Conservation (phyloP, 2,113 vertebrate genomes). For the Toxotes chatareus region DNA sequence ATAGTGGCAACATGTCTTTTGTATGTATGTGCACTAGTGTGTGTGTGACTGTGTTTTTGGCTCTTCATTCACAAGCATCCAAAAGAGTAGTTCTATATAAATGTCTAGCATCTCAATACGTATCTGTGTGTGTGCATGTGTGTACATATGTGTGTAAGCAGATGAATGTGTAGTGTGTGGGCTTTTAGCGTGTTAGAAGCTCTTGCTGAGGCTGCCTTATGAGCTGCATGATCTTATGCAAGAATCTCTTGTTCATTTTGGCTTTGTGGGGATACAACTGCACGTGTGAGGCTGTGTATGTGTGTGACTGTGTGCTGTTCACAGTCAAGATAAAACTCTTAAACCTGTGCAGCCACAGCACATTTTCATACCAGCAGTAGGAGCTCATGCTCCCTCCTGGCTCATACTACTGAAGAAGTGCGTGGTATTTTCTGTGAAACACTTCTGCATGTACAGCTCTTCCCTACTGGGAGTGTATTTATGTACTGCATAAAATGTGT, state of each 20-base stretch:
- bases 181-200: constrained; percentile 61
- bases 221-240: constrained; percentile 56
- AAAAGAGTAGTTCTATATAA: background rate
- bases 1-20: background rate
- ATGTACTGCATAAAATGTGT: background rate
- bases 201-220: constrained; percentile 60
- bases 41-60: background rate
- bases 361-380: background rate
- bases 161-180: constrained; percentile 53
- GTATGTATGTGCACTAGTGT: constrained; percentile 7
- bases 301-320: background rate
- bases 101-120: constrained; percentile 8
- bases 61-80: constrained; percentile 31
- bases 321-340: constrained; percentile 9
- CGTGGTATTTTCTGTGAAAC: background rate
- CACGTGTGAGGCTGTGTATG: background rate
- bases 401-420: too few species aligned
- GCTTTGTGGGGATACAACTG: background rate
- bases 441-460: background rate
- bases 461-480: background rate
- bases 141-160: background rate
- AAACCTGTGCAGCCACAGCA: background rate
- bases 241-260: constrained; percentile 36
- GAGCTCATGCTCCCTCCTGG: background rate
- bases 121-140: constrained; percentile 10